These are phyloP conservation scores for Globodera rostochiensis DNA, from an alignment of 1,140 invertebrate species.

Conservation along the genomic window DNA sequence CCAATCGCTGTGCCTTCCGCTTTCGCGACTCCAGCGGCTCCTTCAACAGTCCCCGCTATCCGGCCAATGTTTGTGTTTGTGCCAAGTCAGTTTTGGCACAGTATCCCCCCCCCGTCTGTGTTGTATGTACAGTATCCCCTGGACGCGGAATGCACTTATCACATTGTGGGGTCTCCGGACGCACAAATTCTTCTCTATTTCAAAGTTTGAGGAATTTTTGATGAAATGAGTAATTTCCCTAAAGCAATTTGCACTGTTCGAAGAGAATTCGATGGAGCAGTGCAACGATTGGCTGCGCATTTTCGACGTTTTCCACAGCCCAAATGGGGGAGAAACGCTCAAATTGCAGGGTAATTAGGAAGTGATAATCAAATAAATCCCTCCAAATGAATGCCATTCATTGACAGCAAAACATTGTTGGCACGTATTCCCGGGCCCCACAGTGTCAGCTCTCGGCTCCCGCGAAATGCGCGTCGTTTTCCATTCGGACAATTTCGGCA, in stretches of 20 bases:
- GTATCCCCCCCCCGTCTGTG: no score
- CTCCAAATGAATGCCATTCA: not conserved
- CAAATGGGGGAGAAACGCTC: conserved; percentile 50
- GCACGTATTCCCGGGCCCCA: conserved; percentile 58
- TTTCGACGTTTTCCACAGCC: conserved; percentile 57
- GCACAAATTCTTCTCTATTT: conserved; percentile 61
- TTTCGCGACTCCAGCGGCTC: conserved; percentile 52
- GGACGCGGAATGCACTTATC: conserved; percentile 62
- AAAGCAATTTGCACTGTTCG: conserved; percentile 61
- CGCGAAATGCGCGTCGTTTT: conserved; percentile 64
- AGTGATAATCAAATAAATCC: not conserved
- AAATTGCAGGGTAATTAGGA: conserved; percentile 49
- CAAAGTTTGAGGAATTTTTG: conserved; percentile 12
- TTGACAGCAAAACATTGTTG: conserved; percentile 54
- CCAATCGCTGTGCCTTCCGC: conserved; percentile 59
- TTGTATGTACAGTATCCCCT: conserved; percentile 48
- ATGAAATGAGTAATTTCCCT: not conserved
- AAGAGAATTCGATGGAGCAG: conserved; percentile 50
- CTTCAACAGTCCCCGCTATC: conserved; percentile 64
- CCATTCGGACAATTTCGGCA: conserved; percentile 56
- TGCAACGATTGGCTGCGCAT: conserved; percentile 61
- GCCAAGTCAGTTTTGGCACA: not conserved
- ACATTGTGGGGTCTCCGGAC: conserved; percentile 48
- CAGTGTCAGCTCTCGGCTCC: conserved; percentile 56
- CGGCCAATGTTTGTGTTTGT: conserved; percentile 53